Evolutionary conservation across 2,888 invertebrate genomes (phyloP), one percentile per base, ranked within the genome.

Genomic region (Tanypteryx hageni): DNA sequence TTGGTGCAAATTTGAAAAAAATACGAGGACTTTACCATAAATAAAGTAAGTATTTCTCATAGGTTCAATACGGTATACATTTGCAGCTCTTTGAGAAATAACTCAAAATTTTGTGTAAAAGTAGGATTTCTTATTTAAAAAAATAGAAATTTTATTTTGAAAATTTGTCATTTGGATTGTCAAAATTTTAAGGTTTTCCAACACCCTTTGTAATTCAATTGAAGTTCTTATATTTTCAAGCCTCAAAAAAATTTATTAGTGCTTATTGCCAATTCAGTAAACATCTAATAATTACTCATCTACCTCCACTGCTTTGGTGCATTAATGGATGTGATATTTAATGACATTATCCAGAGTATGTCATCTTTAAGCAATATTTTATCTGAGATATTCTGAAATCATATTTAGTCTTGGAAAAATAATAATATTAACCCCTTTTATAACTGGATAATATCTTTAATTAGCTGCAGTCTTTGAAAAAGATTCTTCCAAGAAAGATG

Each of bases 101-200:
- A 44, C 1, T 44, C 5, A 44, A 44, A 44, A 44, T 44, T 44
- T 44, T 44, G 44, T 44, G 44, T 44, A 44, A 44, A 76, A 27
- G 76, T 76, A 76, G 27, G 22, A 76, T 27, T 76, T 44, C 44
- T 44, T 44, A 44, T 44, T 44, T 44, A 44, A 44, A 5, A n/a
- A 44, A 44, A 44, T 44, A 44, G 44, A 44, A 44, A 44, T 44
- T 44, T 44, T 22, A 27, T 27, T 27, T 27, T 76, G 11, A 27
- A 27, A 76, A 76, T 76, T 76, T 76, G 22, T 76, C 76, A 76
- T 76, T 76, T 76, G 76, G 76, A 76, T 76, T 76, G 76, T 76
- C 76, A 76, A 76, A 76, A 76, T 27, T 76, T 76, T 76, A 76
- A 76, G 76, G 76, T 76, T 76, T 76, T 76, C 76, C 76, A 76